These are phyloP conservation scores for Paracanthobrama guichenoti DNA, from an alignment of 2,113 vertebrate species.

Conservation along the genomic window DNA sequence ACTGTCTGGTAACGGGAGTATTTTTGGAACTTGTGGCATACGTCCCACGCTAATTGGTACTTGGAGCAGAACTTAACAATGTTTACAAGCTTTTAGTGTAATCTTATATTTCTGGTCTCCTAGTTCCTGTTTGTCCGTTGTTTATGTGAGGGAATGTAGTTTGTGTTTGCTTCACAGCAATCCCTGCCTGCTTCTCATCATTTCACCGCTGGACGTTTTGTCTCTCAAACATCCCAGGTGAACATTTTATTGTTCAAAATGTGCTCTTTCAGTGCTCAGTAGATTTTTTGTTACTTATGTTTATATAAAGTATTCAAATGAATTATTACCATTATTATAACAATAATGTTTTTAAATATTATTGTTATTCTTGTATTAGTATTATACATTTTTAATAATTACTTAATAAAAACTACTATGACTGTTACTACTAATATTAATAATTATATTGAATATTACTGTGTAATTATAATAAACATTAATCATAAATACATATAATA, in stretches of 20 bases:
- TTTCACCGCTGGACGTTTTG: background rate
- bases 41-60: conserved; percentile 34
- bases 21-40: conserved; percentile 45
- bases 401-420: background rate
- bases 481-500: no score
- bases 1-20: conserved; percentile 31
- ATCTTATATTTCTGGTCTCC: conserved; percentile 13
- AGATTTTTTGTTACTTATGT: background rate
- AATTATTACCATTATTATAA: background rate
- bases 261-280: background rate
- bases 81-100: conserved; percentile 22
- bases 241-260: background rate
- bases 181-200: background rate
- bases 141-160: background rate
- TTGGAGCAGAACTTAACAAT: background rate
- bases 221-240: background rate
- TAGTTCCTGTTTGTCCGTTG: conserved; percentile 16
- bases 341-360: background rate
- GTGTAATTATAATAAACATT: no score
- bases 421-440: no score
- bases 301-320: background rate
- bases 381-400: background rate
- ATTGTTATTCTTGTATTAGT: background rate
- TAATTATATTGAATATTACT: no score
- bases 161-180: background rate